Evolutionary conservation across 92 coral and sea anemone genomes (phyloP).

Genomic region (Epizoanthus scotinus): DNA sequence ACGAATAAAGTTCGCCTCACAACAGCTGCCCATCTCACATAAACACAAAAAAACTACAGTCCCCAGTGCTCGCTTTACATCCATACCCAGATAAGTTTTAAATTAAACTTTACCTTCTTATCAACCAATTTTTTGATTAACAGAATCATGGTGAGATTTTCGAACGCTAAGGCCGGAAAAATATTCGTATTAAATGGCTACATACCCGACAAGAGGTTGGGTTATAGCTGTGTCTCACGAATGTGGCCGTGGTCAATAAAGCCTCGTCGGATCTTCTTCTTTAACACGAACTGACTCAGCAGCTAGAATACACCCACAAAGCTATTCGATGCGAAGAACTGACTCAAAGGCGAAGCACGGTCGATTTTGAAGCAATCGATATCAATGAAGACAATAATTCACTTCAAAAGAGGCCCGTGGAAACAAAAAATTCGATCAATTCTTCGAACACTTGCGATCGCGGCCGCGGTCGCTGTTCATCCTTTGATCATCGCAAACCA

Average conservation of each 20-base stretch:
- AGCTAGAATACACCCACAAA: constrained; percentile 13
- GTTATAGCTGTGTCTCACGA: background rate
- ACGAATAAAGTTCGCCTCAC: constrained; percentile 8
- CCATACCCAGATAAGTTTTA: background rate
- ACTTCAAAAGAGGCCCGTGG: constrained; percentile 3
- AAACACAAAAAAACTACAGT: constrained; percentile 25
- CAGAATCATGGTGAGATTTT: background rate
- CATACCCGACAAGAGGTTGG: background rate
- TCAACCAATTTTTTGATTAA: background rate
- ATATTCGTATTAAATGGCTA: background rate
- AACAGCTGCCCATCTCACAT: constrained; percentile 43
- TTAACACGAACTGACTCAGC: constrained; percentile 9
- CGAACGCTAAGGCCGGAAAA: background rate
- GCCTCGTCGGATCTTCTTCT: constrained; percentile 37
- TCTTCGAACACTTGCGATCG: constrained; percentile 41
- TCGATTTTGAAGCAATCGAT: constrained; percentile 23
- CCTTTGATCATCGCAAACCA: constrained; percentile 41
- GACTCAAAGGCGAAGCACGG: background rate
- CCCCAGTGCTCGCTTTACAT: background rate
- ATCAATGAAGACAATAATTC: background rate
- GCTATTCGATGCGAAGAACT: constrained; percentile 8
- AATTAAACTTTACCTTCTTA: background rate
- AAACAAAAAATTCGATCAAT: constrained; percentile 41
- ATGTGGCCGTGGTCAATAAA: constrained; percentile 9
- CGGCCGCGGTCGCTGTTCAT: constrained; percentile 35